Base-by-base conservation (phyloP, 1,140 invertebrate genomes). In the Lucilia sericata region DNA sequence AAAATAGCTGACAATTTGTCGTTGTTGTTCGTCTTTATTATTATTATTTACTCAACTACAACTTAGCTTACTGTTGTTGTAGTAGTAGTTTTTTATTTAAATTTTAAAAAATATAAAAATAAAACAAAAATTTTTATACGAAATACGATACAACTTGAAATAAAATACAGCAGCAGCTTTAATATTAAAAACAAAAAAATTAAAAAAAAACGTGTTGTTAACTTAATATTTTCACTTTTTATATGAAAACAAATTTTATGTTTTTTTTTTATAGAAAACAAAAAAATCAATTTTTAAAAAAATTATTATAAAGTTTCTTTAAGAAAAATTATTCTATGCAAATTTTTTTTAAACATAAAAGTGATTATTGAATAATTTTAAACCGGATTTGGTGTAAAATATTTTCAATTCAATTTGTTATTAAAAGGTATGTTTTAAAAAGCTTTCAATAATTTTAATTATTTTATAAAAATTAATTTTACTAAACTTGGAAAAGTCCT, bases 191-290 rank as follows among this genome's bases (percentile, higher is more conserved):
- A n/a, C n/a, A n/a, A n/a, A n/a, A n/a, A n/a, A n/a, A n/a, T n/a
- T n/a, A 74, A 74, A 42, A 34, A 76, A 42, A 34, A 76, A 76
- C n/a, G 74, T 76, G 74, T 42, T 42, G 42, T 36, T 76, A 76
- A 76, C 12, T 76, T 76, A 42, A 76, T 42, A 76, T 76, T 76
- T 76, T 76, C 74, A 76, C 74, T 76, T 76, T 76, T 76, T 76
- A n/a, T 36, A 7, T 36, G 12, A 76, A 76, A 30, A 30, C 25
- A 42, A 42, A 42, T 8, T 42, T 76, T 76, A 17, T 14, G 51
- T 55, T 55, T 55, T 55, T 14, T 5, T 14, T 5, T n/a, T 8
- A 42, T 8, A 42, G 5, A 55, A 55, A 55, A 55, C 51, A 55
- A 55, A 55, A 55, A 55, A 55, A 42, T 42, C 42, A 42, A 42